phyloP scores from a whole-genome alignment of 2,888 invertebrate genomes.

The Leucania comma region DNA sequence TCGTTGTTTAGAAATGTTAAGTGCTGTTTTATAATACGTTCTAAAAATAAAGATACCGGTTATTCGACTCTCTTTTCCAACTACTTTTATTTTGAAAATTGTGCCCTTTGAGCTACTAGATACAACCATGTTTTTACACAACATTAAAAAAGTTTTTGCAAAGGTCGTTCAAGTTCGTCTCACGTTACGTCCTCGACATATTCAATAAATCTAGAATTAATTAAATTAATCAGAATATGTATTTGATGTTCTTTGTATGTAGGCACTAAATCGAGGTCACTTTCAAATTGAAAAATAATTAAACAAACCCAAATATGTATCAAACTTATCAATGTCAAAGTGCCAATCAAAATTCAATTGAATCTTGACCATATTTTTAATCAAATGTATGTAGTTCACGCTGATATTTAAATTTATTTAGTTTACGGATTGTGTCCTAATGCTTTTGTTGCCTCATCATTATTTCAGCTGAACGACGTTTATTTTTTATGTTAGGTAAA shows the following conservation, averaged over 20 bases:
- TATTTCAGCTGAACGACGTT: too few relatives aligned
- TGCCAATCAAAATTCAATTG: constrained; percentile 22
- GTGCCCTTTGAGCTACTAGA: too few relatives aligned
- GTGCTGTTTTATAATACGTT: too few relatives aligned
- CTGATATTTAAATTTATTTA: background rate
- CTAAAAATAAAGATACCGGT: too few relatives aligned
- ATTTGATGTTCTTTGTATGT: background rate
- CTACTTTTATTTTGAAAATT: too few relatives aligned
- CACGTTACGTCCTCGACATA: background rate
- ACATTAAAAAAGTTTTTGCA: background rate
- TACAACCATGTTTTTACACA: too few relatives aligned
- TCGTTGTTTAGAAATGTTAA: constrained; percentile 16
- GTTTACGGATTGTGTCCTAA: background rate
- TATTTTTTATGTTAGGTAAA: too few relatives aligned
- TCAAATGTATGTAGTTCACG: background rate
- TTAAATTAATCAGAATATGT: background rate
- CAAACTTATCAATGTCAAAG: constrained; percentile 8
- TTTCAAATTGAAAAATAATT: constrained; percentile 14
- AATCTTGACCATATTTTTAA: constrained; percentile 1
- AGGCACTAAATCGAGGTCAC: background rate
- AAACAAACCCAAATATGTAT: background rate
- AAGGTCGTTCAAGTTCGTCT: too few relatives aligned
- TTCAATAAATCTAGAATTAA: background rate
- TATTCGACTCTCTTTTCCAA: too few relatives aligned
- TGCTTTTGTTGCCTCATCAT: background rate